phyloP scores from a whole-genome alignment of 1,140 invertebrate genomes.

The Brachionus sp. region DNA sequence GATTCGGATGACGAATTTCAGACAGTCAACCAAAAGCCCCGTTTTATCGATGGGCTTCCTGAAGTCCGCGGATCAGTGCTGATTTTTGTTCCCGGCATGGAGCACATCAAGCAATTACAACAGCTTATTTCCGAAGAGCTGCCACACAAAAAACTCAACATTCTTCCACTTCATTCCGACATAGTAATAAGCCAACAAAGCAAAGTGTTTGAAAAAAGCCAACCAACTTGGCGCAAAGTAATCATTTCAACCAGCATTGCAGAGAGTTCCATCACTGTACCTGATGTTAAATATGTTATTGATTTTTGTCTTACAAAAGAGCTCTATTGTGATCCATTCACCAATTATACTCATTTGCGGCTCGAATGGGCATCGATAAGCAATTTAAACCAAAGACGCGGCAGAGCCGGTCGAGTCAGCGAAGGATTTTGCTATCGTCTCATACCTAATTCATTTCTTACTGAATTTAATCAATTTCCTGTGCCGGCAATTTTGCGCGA shows the following conservation, averaged over 20 bases:
- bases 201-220: conserved; percentile 52
- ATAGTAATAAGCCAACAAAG: conserved; percentile 56
- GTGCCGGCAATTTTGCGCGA: conserved; percentile 64
- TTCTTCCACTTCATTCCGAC: conserved; percentile 56
- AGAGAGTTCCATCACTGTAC: conserved; percentile 60
- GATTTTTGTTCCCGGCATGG: conserved; percentile 66
- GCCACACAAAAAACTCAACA: conserved; percentile 9
- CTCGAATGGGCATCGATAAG: conserved; percentile 81
- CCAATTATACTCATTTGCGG: conserved; percentile 75
- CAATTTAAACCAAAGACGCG: conserved; percentile 80
- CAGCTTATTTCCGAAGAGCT: conserved; percentile 44
- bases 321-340: conserved; percentile 68
- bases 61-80: conserved; percentile 64
- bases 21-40: conserved; percentile 47
- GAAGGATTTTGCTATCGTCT: conserved; percentile 82
- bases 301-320: conserved; percentile 90
- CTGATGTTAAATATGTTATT: conserved; percentile 66
- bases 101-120: conserved; percentile 51
- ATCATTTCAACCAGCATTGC: conserved; percentile 61
- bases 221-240: conserved; percentile 53
- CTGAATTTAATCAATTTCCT: conserved; percentile 51
- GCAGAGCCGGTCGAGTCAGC: conserved; percentile 79
- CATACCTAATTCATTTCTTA: conserved; percentile 71
- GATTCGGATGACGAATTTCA: not conserved
- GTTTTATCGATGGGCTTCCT: conserved; percentile 50